Base-by-base conservation (phyloP, 92 coral and sea anemone genomes). In the Pocillopora grandis region DNA sequence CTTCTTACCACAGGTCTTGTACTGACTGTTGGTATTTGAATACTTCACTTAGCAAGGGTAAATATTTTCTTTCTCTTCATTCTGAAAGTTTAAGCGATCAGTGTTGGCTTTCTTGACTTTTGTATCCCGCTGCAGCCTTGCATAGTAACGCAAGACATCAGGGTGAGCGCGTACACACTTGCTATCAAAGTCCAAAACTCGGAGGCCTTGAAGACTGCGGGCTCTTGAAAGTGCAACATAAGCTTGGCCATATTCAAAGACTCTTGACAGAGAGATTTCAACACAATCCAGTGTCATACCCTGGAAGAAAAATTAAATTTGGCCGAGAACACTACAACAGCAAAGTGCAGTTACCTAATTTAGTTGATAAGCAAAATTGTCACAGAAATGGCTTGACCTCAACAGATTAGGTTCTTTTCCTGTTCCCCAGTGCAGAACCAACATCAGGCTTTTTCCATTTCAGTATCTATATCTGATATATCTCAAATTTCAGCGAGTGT, bases 241-340 rank as follows among this genome's bases (percentile, higher is more conserved):
- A 27, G 27, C 27, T 27, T 27, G 92, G 6, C 99, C 99, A 76
- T 90, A 96, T 84, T 96, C 99, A 72, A 96, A 96, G 59, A 96
- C 99, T 85, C 94, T 79, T 55, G 99, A 92, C 3, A 96, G 79
- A 21, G 99, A 96, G 80, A 96, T 96, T 74, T 96, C 99, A 62
- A 96, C 98, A 84, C 98, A 94, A 79, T 96, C 99, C 12, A 96
- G 76, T 60, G 99, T 94, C 99, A 96, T 96, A 27, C 99, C 99
- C 99, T 96, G 64, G 9, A 61, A 13, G 49, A 42, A 61, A 66
- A 27, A 18, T 37, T 21, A 10, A 48, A 79, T 1, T 11, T 17
- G 21, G 31, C 12, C 0, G 58, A 0, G 57, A 33, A 67, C 35
- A 58, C 11, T 20, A 27, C 58, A 16, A 10, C 36, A 21, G 77